Conservation (phyloP, 2,888 invertebrate genomes). For the Thymelicus acteon region DNA sequence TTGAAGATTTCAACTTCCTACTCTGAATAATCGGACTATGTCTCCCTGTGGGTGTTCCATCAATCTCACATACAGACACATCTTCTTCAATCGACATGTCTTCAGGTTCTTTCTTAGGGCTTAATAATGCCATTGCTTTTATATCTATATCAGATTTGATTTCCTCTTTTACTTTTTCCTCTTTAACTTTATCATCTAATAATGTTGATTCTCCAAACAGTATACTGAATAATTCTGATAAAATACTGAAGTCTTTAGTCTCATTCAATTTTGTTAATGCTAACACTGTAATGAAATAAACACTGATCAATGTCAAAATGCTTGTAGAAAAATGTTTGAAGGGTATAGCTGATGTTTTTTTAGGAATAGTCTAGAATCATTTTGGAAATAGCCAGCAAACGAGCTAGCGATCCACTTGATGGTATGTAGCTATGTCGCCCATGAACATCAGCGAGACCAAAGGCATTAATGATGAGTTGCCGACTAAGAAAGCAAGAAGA, state of each 20-base stretch:
- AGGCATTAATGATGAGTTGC: too few species aligned
- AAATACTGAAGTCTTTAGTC: slow-evolving; percentile 62
- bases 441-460: too few species aligned
- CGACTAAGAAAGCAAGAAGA: too few species aligned
- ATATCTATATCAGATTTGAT: neutral
- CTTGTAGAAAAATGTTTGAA: neutral
- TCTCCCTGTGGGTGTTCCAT: slow-evolving; percentile 68
- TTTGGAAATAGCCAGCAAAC: too few species aligned
- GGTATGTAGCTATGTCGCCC: too few species aligned
- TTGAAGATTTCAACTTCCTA: slow-evolving; percentile 53
- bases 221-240: slow-evolving; percentile 63
- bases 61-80: slow-evolving; percentile 67
- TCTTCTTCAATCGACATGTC: slow-evolving; percentile 47
- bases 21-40: slow-evolving; percentile 69
- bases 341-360: too few species aligned
- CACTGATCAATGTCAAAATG: neutral
- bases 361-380: too few species aligned
- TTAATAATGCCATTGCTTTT: slow-evolving; percentile 39
- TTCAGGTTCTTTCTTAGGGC: neutral
- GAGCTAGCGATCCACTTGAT: too few species aligned
- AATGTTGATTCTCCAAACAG: slow-evolving; percentile 55
- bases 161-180: neutral
- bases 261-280: slow-evolving; percentile 64
- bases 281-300: slow-evolving; percentile 46
- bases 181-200: slow-evolving; percentile 33